These are phyloP conservation scores for Idaea aversata DNA, from an alignment of 2,888 invertebrate genomes.

Conservation along the genomic window DNA sequence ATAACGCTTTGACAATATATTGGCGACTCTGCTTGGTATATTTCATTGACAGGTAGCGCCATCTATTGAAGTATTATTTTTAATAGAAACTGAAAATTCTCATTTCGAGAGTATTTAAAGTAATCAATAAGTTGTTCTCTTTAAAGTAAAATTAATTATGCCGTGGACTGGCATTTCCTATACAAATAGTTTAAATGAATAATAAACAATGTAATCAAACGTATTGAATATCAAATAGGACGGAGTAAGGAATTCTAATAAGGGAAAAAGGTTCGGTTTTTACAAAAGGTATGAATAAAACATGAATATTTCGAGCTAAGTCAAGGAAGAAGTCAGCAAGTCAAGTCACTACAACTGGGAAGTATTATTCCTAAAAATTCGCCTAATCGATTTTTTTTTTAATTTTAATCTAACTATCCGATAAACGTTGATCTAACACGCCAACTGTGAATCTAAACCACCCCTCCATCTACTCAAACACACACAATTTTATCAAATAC, in stretches of 20 bases:
- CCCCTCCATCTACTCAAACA: no score
- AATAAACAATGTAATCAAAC: conserved; percentile 11
- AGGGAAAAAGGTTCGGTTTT: background rate
- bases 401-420: no score
- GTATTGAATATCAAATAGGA: conserved; percentile 8
- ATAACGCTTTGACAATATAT: background rate
- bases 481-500: no score
- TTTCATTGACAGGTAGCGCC: background rate
- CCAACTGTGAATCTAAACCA: no score
- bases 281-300: background rate
- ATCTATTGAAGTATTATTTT: background rate
- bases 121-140: conserved; percentile 32
- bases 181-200: conserved; percentile 2
- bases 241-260: conserved; percentile 3
- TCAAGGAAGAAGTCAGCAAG: background rate
- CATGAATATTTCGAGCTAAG: background rate
- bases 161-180: conserved; percentile 20
- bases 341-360: background rate
- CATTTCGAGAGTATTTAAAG: conserved; percentile 4
- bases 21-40: background rate
- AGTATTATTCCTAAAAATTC: no score
- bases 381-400: no score
- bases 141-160: conserved; percentile 27
- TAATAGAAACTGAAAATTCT: background rate
- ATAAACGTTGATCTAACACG: no score